Percentiles rank a stretch among this genome's conserved stretches.
phyloP scores from a whole-genome alignment of 2,888 invertebrate species.

The Amphipoea oculea region DNA sequence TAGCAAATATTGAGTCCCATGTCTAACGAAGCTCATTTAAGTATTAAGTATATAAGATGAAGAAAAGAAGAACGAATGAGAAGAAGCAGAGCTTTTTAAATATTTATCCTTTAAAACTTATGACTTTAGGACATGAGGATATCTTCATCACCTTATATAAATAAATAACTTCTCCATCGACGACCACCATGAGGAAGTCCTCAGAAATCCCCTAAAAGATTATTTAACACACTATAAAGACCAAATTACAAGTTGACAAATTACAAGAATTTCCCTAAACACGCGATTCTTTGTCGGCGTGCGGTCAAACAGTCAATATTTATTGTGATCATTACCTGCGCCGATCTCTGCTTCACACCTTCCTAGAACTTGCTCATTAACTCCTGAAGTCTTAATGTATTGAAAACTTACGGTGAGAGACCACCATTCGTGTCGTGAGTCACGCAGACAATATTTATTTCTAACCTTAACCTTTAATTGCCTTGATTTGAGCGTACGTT shows the following conservation, averaged over 20 bases:
- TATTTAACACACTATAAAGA: not conserved
- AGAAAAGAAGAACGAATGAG: not conserved
- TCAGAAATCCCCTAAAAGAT: not conserved
- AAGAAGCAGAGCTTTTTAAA: not conserved
- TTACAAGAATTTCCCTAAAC: constrained; percentile 41
- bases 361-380: constrained; percentile 66
- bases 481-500: constrained; percentile 34
- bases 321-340: constrained; percentile 62
- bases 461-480: constrained; percentile 49
- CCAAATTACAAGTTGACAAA: constrained; percentile 52
- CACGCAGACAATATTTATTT: constrained; percentile 44
- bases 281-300: constrained; percentile 41
- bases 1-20: not conserved
- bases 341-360: constrained; percentile 62
- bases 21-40: not conserved
- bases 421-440: constrained; percentile 55
- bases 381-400: constrained; percentile 52
- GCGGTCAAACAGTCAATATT: constrained; percentile 53
- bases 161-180: no score
- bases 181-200: not conserved
- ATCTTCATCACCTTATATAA: not conserved
- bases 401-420: constrained; percentile 38
- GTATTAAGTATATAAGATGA: not conserved
- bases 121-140: not conserved
- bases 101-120: not conserved